Evolutionary conservation across 2,888 invertebrate genomes (phyloP).

Genomic region (Lithophane socia): DNA sequence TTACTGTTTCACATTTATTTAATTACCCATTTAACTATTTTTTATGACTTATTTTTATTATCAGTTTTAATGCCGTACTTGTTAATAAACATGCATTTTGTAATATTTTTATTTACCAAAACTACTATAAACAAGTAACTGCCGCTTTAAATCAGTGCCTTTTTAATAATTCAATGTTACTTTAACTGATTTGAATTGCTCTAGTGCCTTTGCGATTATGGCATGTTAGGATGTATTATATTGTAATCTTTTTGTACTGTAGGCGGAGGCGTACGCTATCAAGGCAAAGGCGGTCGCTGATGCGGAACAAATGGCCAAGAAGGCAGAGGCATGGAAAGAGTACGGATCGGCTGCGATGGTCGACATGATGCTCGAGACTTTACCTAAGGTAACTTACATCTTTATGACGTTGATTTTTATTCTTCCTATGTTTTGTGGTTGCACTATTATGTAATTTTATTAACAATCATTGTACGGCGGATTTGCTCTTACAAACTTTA

Average conservation of each 20-base stretch:
- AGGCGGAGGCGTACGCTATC: conserved; percentile 97
- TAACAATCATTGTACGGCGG: not conserved
- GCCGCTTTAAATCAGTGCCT: not conserved
- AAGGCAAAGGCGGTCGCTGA: conserved; percentile 98
- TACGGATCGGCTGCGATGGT: conserved; percentile 98
- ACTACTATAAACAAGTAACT: not conserved
- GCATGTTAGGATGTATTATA: conserved; percentile 39
- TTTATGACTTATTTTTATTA: not conserved
- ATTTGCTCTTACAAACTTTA: not conserved
- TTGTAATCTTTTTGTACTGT: conserved; percentile 37
- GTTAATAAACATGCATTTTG: not conserved
- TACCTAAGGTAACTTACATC: conserved; percentile 94
- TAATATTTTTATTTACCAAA: not conserved
- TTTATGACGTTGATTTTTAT: conserved; percentile 8
- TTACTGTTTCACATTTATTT: not conserved
- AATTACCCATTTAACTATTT: not conserved
- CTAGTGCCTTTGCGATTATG: conserved; percentile 27
- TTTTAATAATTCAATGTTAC: conserved; percentile 5
- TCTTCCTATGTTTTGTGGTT: conserved; percentile 9
- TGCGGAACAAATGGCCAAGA: conserved; percentile 99
- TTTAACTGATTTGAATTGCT: conserved; percentile 30
- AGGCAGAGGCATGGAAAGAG: conserved; percentile 99
- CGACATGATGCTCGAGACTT: conserved; percentile 98
- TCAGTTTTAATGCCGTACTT: not conserved
- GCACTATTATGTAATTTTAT: conserved; percentile 7